Conservation (phyloP, 2,113 vertebrate species). For the Apistogramma diplotaenia region DNA sequence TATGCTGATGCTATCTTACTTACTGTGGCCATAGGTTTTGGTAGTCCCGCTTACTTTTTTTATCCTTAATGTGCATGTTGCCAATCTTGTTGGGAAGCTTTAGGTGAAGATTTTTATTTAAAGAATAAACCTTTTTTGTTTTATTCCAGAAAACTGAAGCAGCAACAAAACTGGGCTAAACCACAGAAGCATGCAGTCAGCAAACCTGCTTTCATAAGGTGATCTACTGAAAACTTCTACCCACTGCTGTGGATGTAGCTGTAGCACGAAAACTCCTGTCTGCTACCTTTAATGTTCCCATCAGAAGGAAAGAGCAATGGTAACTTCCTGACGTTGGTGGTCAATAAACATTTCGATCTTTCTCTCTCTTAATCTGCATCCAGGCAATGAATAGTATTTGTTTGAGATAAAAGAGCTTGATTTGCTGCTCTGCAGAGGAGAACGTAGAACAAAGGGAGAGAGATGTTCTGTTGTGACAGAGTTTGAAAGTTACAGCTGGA, state of each 20-base stretch:
- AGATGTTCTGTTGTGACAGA: neutral
- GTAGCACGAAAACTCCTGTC: neutral
- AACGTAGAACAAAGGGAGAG: neutral
- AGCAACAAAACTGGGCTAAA: neutral
- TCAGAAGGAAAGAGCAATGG: neutral
- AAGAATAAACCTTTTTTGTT: neutral
- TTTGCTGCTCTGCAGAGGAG: neutral
- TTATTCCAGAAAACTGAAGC: neutral
- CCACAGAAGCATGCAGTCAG: neutral
- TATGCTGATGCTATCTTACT: neutral
- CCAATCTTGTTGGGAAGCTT: too few species aligned
- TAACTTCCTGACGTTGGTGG: neutral
- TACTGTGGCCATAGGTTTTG: neutral
- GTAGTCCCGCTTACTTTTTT: neutral
- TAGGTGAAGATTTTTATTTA: neutral
- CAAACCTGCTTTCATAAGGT: neutral
- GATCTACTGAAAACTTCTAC: neutral
- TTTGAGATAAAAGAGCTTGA: neutral
- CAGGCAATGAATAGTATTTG: neutral
- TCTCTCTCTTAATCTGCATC: neutral
- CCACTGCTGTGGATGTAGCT: neutral
- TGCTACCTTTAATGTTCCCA: neutral
- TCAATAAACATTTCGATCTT: neutral
- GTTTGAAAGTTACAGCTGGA: neutral
- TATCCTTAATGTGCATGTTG: too few species aligned